These are phyloP conservation scores for Apeira syringaria DNA, from an alignment of 2,888 invertebrate species.

Conservation along the genomic window DNA sequence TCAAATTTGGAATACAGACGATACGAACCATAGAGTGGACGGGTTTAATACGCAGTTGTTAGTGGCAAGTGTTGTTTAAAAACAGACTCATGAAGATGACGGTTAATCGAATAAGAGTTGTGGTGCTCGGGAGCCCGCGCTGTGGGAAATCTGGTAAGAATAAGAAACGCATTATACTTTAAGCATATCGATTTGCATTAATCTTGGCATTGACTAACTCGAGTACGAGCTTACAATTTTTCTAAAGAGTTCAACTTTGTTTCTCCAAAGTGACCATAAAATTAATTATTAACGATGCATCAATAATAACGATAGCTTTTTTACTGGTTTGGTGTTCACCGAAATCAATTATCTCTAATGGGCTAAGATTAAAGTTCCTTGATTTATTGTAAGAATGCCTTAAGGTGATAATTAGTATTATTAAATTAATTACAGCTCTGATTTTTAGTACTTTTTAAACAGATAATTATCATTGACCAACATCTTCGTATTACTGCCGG, in stretches of 20 bases:
- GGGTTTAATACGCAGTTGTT: constrained; percentile 47
- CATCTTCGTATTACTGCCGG: constrained; percentile 33
- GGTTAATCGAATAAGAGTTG: constrained; percentile 90
- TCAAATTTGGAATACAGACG: constrained; percentile 37
- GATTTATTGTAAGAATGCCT: constrained; percentile 60
- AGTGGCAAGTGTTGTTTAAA: constrained; percentile 42
- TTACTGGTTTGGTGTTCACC: constrained; percentile 44
- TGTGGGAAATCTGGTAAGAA: constrained; percentile 90
- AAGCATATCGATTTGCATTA: no score
- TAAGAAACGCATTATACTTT: constrained; percentile 31
- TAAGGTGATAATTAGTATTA: constrained; percentile 53
- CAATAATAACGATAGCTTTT: constrained; percentile 44
- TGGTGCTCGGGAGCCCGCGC: constrained; percentile 89
- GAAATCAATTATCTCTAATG: constrained; percentile 74
- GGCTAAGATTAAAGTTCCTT: constrained; percentile 52
- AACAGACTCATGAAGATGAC: constrained; percentile 86
- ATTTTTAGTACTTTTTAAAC: constrained; percentile 40
- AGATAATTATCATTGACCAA: constrained; percentile 37
- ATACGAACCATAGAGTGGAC: constrained; percentile 32
- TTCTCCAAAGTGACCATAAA: constrained; percentile 31
- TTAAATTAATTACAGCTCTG: constrained; percentile 63
- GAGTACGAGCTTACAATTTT: constrained; percentile 2
- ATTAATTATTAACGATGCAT: constrained; percentile 48
- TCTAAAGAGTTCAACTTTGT: constrained; percentile 14
- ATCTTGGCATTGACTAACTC: constrained; percentile 40